Conservation (phyloP, 2,797 vertebrate species). For the Rhabdophis nuchalis region DNA sequence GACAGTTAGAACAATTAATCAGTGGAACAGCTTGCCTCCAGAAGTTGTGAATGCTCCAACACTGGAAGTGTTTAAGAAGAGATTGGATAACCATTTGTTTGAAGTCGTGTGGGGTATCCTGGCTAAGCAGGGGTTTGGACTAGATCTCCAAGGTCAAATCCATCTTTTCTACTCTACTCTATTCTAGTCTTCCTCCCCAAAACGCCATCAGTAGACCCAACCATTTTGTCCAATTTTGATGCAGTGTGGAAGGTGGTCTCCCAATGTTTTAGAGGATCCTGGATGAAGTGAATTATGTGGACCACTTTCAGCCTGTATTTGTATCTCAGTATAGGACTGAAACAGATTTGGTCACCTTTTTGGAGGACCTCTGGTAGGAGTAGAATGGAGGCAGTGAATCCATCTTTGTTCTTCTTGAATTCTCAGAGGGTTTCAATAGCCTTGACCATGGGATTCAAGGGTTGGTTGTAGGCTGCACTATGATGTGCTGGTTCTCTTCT, state of each 20-base stretch:
- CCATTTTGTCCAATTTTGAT: neutral
- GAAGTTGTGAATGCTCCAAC: too few relatives aligned
- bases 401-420: neutral
- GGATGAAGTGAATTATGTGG: neutral
- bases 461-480: neutral
- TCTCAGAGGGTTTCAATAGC: neutral
- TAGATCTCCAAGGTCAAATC: too few relatives aligned
- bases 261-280: neutral
- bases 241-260: neutral
- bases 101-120: too few relatives aligned
- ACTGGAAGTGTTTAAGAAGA: too few relatives aligned
- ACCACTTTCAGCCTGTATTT: neutral
- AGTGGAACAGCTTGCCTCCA: too few relatives aligned
- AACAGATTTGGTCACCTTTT: neutral
- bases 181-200: neutral
- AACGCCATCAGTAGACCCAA: too few relatives aligned
- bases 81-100: too few relatives aligned
- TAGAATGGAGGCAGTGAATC: neutral
- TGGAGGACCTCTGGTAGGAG: neutral
- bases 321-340: neutral
- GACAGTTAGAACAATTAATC: too few relatives aligned
- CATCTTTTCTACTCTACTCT: too few relatives aligned
- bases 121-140: too few relatives aligned
- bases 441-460: neutral
- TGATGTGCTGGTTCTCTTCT: neutral